Conservation (phyloP, 1,140 invertebrate genomes). For the Eueides isabella region DNA sequence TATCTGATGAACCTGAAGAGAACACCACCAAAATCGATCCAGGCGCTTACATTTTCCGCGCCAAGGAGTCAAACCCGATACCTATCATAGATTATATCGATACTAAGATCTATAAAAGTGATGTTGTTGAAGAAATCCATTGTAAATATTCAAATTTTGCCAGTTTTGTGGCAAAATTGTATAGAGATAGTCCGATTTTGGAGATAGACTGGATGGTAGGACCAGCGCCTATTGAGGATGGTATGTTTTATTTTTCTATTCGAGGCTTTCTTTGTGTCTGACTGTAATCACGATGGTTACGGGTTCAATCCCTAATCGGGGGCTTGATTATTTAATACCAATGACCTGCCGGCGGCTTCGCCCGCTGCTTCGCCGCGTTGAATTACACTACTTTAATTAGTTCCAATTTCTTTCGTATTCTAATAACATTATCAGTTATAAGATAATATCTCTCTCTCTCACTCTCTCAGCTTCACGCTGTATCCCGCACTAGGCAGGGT, state of each 20-base stretch:
- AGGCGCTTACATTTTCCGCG: conserved; percentile 92
- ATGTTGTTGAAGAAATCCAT: conserved; percentile 91
- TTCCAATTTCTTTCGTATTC: no score
- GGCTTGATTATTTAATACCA: no score
- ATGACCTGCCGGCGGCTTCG: no score
- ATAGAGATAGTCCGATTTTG: conserved; percentile 83
- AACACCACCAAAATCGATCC: conserved; percentile 83
- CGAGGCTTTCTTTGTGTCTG: not conserved
- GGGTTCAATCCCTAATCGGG: no score
- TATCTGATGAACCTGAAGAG: conserved; percentile 78
- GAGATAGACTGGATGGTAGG: conserved; percentile 97
- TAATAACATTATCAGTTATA: no score
- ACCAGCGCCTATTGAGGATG: conserved; percentile 91
- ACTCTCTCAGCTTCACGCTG: no score
- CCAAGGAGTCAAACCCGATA: conserved; percentile 46
- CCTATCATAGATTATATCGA: conserved; percentile 46
- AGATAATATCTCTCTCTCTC: no score
- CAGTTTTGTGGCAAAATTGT: conserved; percentile 87
- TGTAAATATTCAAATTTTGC: conserved; percentile 86
- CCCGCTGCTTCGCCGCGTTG: no score
- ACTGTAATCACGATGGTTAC: no score
- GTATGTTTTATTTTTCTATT: not conserved
- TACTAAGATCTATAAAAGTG: conserved; percentile 77
- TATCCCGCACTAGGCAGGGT: no score
- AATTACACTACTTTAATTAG: no score